Evolutionary conservation across 1,140 invertebrate species (phyloP).

Genomic region (Brachionus manjavacas): DNA sequence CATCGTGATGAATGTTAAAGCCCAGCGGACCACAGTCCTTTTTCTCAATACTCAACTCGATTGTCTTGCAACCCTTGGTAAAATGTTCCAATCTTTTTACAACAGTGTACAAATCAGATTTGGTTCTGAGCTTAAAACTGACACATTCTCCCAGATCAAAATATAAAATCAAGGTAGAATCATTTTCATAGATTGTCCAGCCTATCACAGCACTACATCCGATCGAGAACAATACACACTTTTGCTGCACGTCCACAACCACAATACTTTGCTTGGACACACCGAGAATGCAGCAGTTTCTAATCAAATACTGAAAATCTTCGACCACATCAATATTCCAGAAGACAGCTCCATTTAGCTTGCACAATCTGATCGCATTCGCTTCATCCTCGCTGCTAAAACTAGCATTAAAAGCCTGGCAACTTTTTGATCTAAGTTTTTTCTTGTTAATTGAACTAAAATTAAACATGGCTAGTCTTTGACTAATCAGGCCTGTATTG

Average conservation of each 20-base stretch:
- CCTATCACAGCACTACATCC: constrained; percentile 76
- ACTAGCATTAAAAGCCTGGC: constrained; percentile 32
- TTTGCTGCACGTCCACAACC: constrained; percentile 72
- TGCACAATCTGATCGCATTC: not conserved
- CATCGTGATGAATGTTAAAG: constrained; percentile 91
- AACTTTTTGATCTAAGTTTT: constrained; percentile 32
- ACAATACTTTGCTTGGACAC: constrained; percentile 81
- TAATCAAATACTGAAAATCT: constrained; percentile 63
- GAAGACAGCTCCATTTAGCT: constrained; percentile 12
- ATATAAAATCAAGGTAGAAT: constrained; percentile 53
- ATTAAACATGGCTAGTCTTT: constrained; percentile 1
- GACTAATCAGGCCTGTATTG: not conserved
- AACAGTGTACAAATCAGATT: constrained; percentile 73
- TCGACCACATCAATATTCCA: constrained; percentile 50
- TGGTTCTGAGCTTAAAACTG: constrained; percentile 30
- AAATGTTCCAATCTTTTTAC: constrained; percentile 68
- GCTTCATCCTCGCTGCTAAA: not conserved
- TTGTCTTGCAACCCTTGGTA: constrained; percentile 67
- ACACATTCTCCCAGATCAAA: constrained; percentile 15
- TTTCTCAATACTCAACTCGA: constrained; percentile 70
- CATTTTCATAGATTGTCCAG: constrained; percentile 68
- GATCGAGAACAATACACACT: constrained; percentile 78
- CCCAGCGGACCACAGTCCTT: constrained; percentile 80
- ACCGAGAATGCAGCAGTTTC: constrained; percentile 75
- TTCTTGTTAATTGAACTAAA: constrained; percentile 28